phyloP scores from a whole-genome alignment of 2,888 invertebrate genomes.

The Hypselothyrea guttata region DNA sequence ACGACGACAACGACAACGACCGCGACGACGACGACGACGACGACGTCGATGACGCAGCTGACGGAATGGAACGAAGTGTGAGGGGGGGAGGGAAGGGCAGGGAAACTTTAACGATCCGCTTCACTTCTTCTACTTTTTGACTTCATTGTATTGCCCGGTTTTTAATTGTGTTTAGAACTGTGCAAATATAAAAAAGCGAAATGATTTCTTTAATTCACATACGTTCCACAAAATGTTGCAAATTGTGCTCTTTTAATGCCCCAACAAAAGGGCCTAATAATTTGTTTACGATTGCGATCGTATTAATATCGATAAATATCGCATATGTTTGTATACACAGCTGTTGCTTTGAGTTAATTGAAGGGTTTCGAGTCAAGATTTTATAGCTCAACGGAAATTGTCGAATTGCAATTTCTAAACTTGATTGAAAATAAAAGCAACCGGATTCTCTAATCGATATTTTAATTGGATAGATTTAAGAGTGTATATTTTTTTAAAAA shows the following conservation, averaged over 20 bases:
- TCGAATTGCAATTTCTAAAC: no score
- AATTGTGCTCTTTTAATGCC: slow-evolving; percentile 27
- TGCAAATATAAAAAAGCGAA: slow-evolving; percentile 9
- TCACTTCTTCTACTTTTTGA: slow-evolving; percentile 35
- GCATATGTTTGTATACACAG: background rate
- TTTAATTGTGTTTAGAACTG: slow-evolving; percentile 66
- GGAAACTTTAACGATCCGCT: slow-evolving; percentile 65
- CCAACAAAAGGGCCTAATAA: slow-evolving; percentile 22
- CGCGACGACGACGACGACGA: slow-evolving; percentile 17
- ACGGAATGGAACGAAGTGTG: slow-evolving; percentile 7
- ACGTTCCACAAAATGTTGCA: slow-evolving; percentile 15
- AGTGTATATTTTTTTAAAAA: no score
- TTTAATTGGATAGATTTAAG: no score
- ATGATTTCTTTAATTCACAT: slow-evolving; percentile 10
- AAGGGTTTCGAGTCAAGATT: no score
- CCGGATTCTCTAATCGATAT: no score
- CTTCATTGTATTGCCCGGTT: slow-evolving; percentile 38
- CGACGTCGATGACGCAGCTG: slow-evolving; percentile 10
- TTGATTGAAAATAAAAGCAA: no score
- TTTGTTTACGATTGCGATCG: slow-evolving; percentile 22
- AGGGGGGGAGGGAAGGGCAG: slow-evolving; percentile 9
- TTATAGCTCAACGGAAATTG: no score
- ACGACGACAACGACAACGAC: slow-evolving; percentile 33
- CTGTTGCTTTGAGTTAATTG: no score
- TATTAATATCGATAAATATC: slow-evolving; percentile 2